A percentile compares a stretch with the other conserved stretches of the same genome.
Evolutionary conservation across 2,888 invertebrate genomes (phyloP).

Genomic region (Agonopterix alstromeriana): DNA sequence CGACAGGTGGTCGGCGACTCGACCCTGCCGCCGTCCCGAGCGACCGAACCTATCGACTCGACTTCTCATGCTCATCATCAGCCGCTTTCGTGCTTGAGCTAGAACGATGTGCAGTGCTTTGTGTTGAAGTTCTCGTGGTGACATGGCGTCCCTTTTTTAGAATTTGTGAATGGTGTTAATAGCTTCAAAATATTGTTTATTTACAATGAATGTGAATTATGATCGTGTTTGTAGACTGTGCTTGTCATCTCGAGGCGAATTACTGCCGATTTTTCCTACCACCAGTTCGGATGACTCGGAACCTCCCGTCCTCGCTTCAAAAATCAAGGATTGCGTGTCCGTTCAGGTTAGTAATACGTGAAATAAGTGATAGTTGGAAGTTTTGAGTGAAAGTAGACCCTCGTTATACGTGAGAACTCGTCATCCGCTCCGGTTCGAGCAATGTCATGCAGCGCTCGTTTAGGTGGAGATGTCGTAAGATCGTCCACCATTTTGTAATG

Average conservation of each 20-base stretch:
- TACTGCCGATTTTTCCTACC: constrained; percentile 78
- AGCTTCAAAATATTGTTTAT: constrained; percentile 56
- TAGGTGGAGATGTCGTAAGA: constrained; percentile 78
- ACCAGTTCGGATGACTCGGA: constrained; percentile 74
- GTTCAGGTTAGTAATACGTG: constrained; percentile 78
- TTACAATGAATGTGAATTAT: constrained; percentile 74
- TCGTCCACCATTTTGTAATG: constrained; percentile 77
- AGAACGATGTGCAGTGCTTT: constrained; percentile 74
- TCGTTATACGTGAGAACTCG: constrained; percentile 69
- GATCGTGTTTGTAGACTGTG: constrained; percentile 79
- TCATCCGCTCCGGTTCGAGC: constrained; percentile 71
- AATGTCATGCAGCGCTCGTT: constrained; percentile 70
- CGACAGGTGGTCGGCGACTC: constrained; percentile 77
- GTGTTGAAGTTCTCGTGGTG: constrained; percentile 75
- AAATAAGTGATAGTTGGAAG: constrained; percentile 49
- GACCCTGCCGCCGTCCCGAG: constrained; percentile 55
- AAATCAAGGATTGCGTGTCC: constrained; percentile 80
- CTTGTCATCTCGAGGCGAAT: constrained; percentile 78
- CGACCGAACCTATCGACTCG: constrained; percentile 75
- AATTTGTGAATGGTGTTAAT: constrained; percentile 48
- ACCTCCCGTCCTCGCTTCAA: constrained; percentile 75
- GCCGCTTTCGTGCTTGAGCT: constrained; percentile 74
- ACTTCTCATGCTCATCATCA: constrained; percentile 77
- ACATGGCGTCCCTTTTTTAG: constrained; percentile 72
- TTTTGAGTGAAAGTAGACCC: constrained; percentile 74